Conservation (phyloP, 30 jellyfish, hydroid and myxozoan genomes). For the Aurelia sp. region DNA sequence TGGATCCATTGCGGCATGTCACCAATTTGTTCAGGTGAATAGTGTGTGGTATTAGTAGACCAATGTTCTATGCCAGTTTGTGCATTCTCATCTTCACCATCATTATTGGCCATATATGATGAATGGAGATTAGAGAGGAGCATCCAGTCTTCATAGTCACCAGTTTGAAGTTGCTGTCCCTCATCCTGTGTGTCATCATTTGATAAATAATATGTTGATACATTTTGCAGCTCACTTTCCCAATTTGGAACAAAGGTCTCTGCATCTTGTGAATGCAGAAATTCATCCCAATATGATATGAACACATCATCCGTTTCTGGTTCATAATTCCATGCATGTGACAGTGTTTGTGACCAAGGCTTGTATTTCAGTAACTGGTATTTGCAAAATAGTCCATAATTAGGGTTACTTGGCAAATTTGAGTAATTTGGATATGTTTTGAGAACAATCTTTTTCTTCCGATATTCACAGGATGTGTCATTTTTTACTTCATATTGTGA, state of each 20-base stretch:
- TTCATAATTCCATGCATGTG: constrained; percentile 58
- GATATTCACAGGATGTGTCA: too few species aligned
- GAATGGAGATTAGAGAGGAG: neutral
- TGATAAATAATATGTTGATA: neutral
- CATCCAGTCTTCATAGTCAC: constrained; percentile 7
- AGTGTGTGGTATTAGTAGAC: neutral
- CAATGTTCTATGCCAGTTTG: neutral
- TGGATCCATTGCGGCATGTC: constrained; percentile 8
- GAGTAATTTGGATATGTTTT: too few species aligned
- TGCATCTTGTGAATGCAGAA: constrained; percentile 42
- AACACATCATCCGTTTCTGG: constrained; percentile 39
- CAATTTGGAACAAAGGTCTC: constrained; percentile 13
- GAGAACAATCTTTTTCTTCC: too few species aligned
- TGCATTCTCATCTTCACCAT: too few species aligned
- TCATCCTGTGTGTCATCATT: constrained; percentile 8
- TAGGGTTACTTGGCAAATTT: too few species aligned
- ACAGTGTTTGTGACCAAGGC: constrained; percentile 53
- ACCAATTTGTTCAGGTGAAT: neutral
- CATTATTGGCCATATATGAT: neutral
- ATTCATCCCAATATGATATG: constrained; percentile 30
- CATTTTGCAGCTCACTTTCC: constrained; percentile 34
- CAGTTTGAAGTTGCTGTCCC: neutral
- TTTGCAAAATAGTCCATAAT: constrained; percentile 44
- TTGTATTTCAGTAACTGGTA: constrained; percentile 46
- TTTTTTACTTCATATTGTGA: neutral